A percentile compares a stretch with the other conserved stretches of the same genome.
Conservation (phyloP, 1,140 invertebrate genomes). For the Antheraea mylitta region DNA sequence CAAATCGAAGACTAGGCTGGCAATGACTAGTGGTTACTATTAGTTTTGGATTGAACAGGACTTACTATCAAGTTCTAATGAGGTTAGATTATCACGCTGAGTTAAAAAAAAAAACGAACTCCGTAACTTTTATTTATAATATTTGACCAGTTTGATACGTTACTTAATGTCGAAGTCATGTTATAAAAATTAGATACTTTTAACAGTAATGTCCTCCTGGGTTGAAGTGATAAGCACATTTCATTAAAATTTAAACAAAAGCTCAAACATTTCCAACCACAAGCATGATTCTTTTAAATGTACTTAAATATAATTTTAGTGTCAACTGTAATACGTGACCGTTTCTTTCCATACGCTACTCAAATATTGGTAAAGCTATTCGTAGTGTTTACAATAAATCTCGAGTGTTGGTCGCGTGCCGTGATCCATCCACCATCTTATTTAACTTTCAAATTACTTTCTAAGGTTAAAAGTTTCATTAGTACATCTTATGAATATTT, state of each 20-base stretch:
- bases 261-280: not conserved
- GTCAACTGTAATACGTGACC: constrained; percentile 16
- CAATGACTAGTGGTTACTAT: too few relatives aligned
- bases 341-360: constrained; percentile 16
- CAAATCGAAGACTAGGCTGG: too few relatives aligned
- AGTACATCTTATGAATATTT: constrained; percentile 16
- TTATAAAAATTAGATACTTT: not conserved
- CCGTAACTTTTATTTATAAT: too few relatives aligned
- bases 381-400: constrained; percentile 33
- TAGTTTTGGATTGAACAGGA: too few relatives aligned
- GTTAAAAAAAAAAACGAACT: too few relatives aligned
- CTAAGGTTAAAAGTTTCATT: constrained; percentile 17
- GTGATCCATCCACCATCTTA: constrained; percentile 22
- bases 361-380: constrained; percentile 38
- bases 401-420: constrained; percentile 34
- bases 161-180: not conserved
- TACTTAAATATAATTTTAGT: constrained; percentile 1
- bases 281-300: not conserved
- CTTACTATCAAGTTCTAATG: too few relatives aligned
- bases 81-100: too few relatives aligned
- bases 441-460: constrained; percentile 33
- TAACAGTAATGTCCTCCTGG: not conserved
- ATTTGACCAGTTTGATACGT: too few relatives aligned
- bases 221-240: not conserved
- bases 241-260: not conserved